Evolutionary conservation across 1,140 invertebrate species (phyloP), one percentile per base, ranked within the genome.

Genomic region (Cherax destructor): DNA sequence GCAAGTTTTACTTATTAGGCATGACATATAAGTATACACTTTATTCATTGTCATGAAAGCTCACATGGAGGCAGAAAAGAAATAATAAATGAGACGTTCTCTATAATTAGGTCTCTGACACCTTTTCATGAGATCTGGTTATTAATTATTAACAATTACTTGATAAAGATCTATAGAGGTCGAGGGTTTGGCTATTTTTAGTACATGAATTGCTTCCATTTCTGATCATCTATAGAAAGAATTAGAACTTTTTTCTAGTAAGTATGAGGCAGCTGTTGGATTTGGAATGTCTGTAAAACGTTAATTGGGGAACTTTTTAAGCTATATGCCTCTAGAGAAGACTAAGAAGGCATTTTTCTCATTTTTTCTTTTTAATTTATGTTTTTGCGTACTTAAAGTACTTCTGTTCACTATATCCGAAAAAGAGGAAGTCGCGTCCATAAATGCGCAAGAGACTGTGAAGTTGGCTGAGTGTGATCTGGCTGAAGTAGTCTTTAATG

Each of bases 401-500:
- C n/a, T 56, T 74, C 6, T 56, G 56, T 49, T 24, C 81, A 30
- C 21, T 52, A 52, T 90, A 90, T 13, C 72, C 88, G 24, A 90
- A 90, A 5, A 90, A 49, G 24, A 47, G n/a, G 6, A 90, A 90
- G n/a, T 90, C 88, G 0, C 59, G n/a, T 16, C 24, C 16, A n/a
- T 90, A 90, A 6, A 90, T 84, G 3, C 47, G 11, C 18, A 79
- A 77, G 0, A 90, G 74, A 2, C 52, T 69, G 7, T 41, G 16
- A n/a, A 83, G 80, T 16, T 76, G 80, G 11, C 2, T 5, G 6
- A 7, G 3, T 0, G 61, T 47, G 49, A 90, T 81, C 41, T 84
- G 88, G 4, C 21, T 10, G 50, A 84, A 90, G 72, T 90, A 90
- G 11, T 21, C 9, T 2, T 16, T 18, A 7, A 41, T 78, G 16